A percentile compares a stretch with the other conserved stretches of the same genome.
phyloP scores from a whole-genome alignment of 2,797 vertebrate genomes.

The Catamblyrhynchus diadema region DNA sequence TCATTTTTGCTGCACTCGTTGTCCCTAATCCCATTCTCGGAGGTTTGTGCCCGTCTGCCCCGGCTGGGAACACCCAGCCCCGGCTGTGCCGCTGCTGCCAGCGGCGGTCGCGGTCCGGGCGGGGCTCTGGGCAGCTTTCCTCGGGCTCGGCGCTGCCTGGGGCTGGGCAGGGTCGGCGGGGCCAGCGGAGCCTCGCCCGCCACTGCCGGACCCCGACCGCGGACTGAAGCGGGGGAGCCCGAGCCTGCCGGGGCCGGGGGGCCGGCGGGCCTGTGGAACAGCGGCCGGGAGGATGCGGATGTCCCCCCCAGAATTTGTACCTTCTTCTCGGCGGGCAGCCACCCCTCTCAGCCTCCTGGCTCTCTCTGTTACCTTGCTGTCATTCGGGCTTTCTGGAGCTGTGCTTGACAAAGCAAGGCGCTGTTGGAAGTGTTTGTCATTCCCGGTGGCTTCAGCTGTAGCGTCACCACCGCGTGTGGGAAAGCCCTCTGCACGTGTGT shows the following conservation, averaged over 20 bases:
- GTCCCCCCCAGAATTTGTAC: fast-evolving
- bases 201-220: neutral
- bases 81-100: neutral
- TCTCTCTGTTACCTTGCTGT: neutral
- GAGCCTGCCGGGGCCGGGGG: neutral
- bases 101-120: fast-evolving
- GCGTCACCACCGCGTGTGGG: fast-evolving
- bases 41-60: no score
- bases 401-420: fast-evolving
- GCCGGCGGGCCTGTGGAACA: fast-evolving
- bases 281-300: fast-evolving
- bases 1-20: fast-evolving
- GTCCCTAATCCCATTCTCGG: fast-evolving
- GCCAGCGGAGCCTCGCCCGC: neutral
- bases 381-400: neutral
- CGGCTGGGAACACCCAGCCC: neutral
- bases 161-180: no score
- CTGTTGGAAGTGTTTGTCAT: neutral
- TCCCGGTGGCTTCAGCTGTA: fast-evolving
- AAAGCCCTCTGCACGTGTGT: fast-evolving
- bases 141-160: no score
- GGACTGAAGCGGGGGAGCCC: neutral
- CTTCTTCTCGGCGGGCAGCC: fast-evolving
- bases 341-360: neutral
- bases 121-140: fast-evolving